Evolutionary conservation across 2,113 vertebrate genomes (phyloP).

Genomic region (Solenodon paradoxus): DNA sequence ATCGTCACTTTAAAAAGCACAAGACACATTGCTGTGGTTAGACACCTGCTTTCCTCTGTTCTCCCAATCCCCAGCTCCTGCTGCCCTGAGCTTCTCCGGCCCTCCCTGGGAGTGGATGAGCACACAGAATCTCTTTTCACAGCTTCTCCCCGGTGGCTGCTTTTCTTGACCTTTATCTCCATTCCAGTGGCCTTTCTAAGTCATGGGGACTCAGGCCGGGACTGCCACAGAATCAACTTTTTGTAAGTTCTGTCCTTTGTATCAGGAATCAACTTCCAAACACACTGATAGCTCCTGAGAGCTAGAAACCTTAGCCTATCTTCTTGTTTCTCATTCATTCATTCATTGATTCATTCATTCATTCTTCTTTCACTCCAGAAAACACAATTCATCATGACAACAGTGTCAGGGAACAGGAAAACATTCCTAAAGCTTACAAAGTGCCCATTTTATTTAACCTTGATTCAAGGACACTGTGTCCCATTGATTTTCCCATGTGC

Average conservation of each 20-base stretch:
- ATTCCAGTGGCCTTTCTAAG: background rate
- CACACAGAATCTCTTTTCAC: accelerated
- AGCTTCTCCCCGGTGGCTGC: background rate
- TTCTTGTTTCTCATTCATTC: background rate
- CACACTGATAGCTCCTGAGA: background rate
- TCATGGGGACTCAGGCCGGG: background rate
- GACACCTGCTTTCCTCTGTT: background rate
- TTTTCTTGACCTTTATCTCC: background rate
- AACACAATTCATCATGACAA: no score
- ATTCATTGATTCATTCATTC: background rate
- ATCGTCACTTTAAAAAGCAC: background rate
- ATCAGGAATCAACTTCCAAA: background rate
- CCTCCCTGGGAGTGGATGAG: no score
- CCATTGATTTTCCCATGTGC: background rate
- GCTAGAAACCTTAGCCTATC: background rate
- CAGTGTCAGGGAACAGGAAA: background rate
- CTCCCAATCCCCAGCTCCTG: background rate
- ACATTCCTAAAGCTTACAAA: background rate
- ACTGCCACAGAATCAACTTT: background rate
- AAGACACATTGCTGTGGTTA: accelerated
- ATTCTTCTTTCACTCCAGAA: no score
- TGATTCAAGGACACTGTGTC: background rate
- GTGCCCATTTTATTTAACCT: background rate
- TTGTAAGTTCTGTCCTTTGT: background rate
- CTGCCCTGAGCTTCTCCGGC: no score